Evolutionary conservation across 2,113 vertebrate genomes (phyloP), one percentile per base, ranked within the genome.

Genomic region (Neolamprologus kungweensis): DNA sequence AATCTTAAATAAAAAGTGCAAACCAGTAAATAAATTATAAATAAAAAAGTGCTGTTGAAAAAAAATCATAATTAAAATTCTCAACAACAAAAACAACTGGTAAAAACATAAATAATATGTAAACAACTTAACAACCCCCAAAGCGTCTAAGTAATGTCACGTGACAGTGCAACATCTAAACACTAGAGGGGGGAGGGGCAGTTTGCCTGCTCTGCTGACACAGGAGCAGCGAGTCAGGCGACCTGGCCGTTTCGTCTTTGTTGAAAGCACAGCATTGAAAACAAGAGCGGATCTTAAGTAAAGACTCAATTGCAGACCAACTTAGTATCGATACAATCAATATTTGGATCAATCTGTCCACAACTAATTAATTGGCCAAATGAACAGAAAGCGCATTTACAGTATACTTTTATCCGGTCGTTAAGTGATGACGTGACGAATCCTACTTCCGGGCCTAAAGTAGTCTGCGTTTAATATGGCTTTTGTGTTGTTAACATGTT

Each of bases 11-110:
- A 57, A 28, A 57, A 57, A 57, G 23, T 57, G 23, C 12, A 57
- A 57, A 57, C 1, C 54, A 57, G 23, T 57, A 57, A 54, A 54
- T 0, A 57, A 57, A 57, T 57, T 0, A 14, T 57, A 28, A 0
- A 57, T 57, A 16, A 57, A 57, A 57, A 28, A 57, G 55, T 16
- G 0, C 1, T 57, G 55, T 57, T 57, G 55, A 28, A 1, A 57
- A 57, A 57, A 57, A 57, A 57, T 57, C 14, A 57, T 0, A 57
- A 26, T 57, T 57, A 55, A 57, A 57, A 57, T 57, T 0, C 3
- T 57, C 23, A 57, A 16, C 23, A 57, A 57, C 2, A 28, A 57
- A 57, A 57, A 8, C 54, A 57, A 0, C 54, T 57, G 0, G 23
- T 16, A 28, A 57, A 57, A 57, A 57, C 0, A 57, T 57, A 16